Base-by-base conservation (phyloP, 2,888 invertebrate species). In the Cetonia aurata region DNA sequence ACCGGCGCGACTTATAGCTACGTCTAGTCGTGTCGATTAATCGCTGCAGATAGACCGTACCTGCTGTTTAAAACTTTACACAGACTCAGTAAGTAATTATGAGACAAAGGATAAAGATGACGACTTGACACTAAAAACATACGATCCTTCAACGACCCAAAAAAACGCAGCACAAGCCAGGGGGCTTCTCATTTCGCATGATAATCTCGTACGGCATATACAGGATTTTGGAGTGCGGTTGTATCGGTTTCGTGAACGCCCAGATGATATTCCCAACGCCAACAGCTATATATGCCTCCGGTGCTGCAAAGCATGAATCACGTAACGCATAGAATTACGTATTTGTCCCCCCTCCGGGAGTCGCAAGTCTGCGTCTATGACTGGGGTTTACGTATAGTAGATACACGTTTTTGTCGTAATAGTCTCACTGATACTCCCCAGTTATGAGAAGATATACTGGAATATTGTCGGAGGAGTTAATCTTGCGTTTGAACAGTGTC, bases 171-270 rank as follows among this genome's bases (percentile, higher is more conserved):
- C 9, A 10, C 9, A 15, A 50, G 9, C 19, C n/a, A 15, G 50
- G 9, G 17, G 48, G 48, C 10, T 31, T 62, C 48, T 48, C 31
- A 62, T 62, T 62, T 48, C 31, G 48, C 48, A 62, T 62, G 62
- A 62, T 62, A 62, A 62, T 62, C 62, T 62, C 48, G 48, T 62
- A 62, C 48, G 48, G 41, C 37, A 25, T 4, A 25, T 25, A 25
- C 25, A 25, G 25, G 25, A 4, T 25, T 25, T 3, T 1, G 62
- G 46, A 10, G 31, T 48, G 62, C 48, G 31, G 17, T 12, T 13
- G 48, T 48, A 62, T 62, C 48, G 48, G 48, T 17, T 62, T 62
- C 48, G 62, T 46, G 19, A 62, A 48, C 33, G 62, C 48, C 33
- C 48, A 62, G 48, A 62, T 62, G 62, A 62, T 48, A 62, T 62